Conservation (phyloP, 2,888 invertebrate species). For the Ceraclea dissimilis region DNA sequence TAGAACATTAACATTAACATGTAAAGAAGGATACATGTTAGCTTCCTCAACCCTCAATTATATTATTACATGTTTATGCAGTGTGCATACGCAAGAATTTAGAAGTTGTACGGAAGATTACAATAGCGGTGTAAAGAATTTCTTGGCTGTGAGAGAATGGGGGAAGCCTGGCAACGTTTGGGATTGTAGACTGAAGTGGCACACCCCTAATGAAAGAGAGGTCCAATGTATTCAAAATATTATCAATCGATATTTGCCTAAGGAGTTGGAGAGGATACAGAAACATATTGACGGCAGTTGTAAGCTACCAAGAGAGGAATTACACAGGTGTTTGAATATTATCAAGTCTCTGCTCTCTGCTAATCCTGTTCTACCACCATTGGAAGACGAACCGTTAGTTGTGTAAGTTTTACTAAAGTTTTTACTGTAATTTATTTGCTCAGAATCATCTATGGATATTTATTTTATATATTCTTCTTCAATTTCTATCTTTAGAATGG, state of each 20-base stretch:
- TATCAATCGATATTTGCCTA: conserved; percentile 56
- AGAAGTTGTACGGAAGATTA: conserved; percentile 54
- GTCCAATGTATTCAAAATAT: conserved; percentile 58
- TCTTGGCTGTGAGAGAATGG: conserved; percentile 75
- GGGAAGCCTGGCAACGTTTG: conserved; percentile 61
- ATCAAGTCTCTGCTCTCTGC: conserved; percentile 60
- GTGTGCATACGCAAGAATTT: conserved; percentile 55
- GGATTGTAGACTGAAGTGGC: conserved; percentile 66
- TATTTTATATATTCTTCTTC: too few species aligned
- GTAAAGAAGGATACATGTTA: conserved; percentile 56
- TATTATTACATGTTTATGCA: conserved; percentile 52
- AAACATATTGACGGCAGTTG: conserved; percentile 47
- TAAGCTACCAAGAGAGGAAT: conserved; percentile 55
- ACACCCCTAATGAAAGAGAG: conserved; percentile 65
- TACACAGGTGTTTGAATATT: conserved; percentile 60
- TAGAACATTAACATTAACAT: conserved; percentile 59
- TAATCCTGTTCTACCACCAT: conserved; percentile 57
- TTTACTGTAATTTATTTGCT: conserved; percentile 4
- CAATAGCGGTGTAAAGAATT: conserved; percentile 56
- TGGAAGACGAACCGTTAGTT: conserved; percentile 53
- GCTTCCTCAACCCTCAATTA: conserved; percentile 56
- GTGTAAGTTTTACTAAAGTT: conserved; percentile 44
- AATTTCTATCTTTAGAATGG: conserved; percentile 52
- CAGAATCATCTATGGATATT: too few species aligned
- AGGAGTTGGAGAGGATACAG: conserved; percentile 54